Percentiles rank a stretch among this genome's conserved stretches.
These are phyloP conservation scores for Seriola rivoliana DNA, from an alignment of 2,113 vertebrate genomes.

Conservation along the genomic window DNA sequence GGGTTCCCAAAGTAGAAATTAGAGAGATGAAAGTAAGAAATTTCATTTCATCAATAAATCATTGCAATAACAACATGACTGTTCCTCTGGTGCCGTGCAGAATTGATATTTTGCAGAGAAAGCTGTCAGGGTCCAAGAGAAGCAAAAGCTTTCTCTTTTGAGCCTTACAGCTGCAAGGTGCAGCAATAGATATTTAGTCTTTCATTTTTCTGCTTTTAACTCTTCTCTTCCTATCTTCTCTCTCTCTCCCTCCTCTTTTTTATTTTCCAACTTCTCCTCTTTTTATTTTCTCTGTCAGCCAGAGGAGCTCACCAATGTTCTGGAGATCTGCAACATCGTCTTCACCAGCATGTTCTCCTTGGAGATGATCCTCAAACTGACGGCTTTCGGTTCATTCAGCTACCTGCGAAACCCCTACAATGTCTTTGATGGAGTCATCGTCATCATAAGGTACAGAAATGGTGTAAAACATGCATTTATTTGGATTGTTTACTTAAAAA, in stretches of 20 bases:
- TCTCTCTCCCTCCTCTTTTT: too few relatives aligned
- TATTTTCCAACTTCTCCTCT: neutral
- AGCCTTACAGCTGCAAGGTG: neutral
- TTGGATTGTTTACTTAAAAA: neutral
- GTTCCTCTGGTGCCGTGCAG: too few relatives aligned
- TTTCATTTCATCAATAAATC: too few relatives aligned
- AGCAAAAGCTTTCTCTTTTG: too few relatives aligned
- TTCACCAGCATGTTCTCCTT: conserved; percentile 99
- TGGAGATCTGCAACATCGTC: conserved; percentile 99
- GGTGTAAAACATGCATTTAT: neutral
- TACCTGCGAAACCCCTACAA: conserved; percentile 98
- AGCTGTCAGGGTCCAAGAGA: too few relatives aligned
- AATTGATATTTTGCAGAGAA: too few relatives aligned
- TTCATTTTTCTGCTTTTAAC: neutral
- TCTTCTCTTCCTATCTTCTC: neutral
- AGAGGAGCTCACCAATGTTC: conserved; percentile 94
- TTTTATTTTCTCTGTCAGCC: conserved; percentile 82
- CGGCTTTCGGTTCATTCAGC: conserved; percentile 93
- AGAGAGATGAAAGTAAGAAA: too few relatives aligned
- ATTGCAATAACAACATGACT: too few relatives aligned
- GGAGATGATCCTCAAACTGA: conserved; percentile 98
- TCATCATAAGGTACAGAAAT: conserved; percentile 91
- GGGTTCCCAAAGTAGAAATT: too few relatives aligned
- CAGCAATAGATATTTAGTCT: neutral
- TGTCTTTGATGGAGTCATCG: conserved; percentile 96